Percentiles rank a stretch among this genome's conserved stretches.
phyloP scores from a whole-genome alignment of 2,888 invertebrate species.

The Liopterus haemorrhoidalis region DNA sequence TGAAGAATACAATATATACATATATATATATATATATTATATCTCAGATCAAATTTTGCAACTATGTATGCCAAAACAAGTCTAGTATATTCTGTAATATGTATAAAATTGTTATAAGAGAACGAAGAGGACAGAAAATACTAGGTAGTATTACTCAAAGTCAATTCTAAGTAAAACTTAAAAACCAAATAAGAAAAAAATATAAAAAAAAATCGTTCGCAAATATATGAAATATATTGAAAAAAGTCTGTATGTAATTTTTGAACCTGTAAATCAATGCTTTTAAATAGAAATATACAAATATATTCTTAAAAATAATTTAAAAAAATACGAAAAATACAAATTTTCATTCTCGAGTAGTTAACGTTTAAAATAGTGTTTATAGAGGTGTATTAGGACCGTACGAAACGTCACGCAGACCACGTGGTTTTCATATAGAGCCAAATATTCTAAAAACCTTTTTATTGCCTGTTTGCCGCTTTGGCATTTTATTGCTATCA shows the following conservation, averaged over 20 bases:
- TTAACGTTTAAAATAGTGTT: too few relatives aligned
- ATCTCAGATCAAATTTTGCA: conserved; percentile 18
- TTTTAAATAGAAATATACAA: too few relatives aligned
- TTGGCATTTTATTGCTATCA: too few relatives aligned
- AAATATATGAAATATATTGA: conserved; percentile 15
- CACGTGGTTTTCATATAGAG: too few relatives aligned
- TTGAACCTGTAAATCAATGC: conserved; percentile 22
- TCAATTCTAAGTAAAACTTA: conserved; percentile 12
- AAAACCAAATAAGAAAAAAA: conserved; percentile 12
- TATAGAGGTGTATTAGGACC: too few relatives aligned
- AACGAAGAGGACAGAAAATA: conserved; percentile 2
- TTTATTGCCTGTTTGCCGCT: too few relatives aligned
- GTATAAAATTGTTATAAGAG: conserved; percentile 17
- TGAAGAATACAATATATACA: conserved; percentile 3
- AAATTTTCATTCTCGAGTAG: too few relatives aligned
- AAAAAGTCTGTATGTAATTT: conserved; percentile 14
- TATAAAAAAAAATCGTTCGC: conserved; percentile 17
- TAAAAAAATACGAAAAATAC: too few relatives aligned
- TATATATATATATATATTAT: conserved; percentile 9
- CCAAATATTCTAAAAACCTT: too few relatives aligned
- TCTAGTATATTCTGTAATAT: conserved; percentile 22
- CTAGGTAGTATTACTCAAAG: not conserved
- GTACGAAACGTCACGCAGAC: too few relatives aligned
- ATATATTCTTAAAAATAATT: too few relatives aligned
- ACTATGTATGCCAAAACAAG: conserved; percentile 22